Evolutionary conservation across 2,797 vertebrate species (phyloP), one percentile per base, ranked within the genome.

Genomic region (Neopelma chrysocephalum): DNA sequence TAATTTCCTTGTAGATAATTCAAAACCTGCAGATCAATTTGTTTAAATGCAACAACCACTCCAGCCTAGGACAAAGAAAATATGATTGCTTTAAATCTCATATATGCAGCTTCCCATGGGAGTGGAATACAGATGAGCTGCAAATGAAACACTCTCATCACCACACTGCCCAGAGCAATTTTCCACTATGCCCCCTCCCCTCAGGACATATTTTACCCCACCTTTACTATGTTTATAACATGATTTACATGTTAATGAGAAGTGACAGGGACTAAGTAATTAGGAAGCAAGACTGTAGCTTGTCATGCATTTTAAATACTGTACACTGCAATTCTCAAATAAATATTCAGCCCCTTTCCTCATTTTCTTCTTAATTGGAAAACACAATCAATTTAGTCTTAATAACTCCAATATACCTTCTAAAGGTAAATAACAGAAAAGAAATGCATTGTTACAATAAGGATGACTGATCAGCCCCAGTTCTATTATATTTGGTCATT

Each of bases 191-290:
- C 70, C 82, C 75, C 90, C 72, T 96, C 77, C 89, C 89, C 90
- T 92, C 82, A 95, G 97, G 96, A 95, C 83, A 85, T 88, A 93
- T 95, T 96, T 95, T 90, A 96, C 86, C 97, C 93, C 89, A 97
- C 93, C 94, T 97, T 97, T 96, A 96, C 96, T 96, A 97, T 81
- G 86, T 91, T 95, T 96, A 89, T 93, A 95, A 94, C 77, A 82
- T 94, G 81, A 98, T 97, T 98, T 98, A 95, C 96, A 97, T 97
- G 95, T 93, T 97, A 98, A 98, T 97, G 93, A 96, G 96, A 95
- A 98, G 97, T 93, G 93, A 97, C 71, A 84, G 91, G 95, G 97
- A 94, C 90, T 93, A 97, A 97, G 94, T 95, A 97, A 98, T 98
- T 97, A 98, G 81, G 84, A 95, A 96, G 97, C 93, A 96, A 97